Conservation (phyloP, 1,140 invertebrate species). For the Telenomus remus region DNA sequence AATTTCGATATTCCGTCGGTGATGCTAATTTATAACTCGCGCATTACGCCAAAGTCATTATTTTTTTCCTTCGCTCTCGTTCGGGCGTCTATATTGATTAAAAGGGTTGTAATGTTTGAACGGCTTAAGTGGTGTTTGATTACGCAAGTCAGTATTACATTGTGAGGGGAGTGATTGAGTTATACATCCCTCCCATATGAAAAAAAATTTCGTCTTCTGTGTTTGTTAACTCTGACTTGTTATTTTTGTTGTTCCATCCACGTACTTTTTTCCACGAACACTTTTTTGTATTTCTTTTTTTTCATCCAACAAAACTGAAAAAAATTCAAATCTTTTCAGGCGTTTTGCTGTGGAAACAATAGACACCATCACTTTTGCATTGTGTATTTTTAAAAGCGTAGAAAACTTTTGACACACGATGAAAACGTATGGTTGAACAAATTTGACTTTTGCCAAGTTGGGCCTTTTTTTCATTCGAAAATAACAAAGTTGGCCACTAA, state of each 20-base stretch:
- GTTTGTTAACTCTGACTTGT: conserved; percentile 19
- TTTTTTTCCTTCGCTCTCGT: conserved; percentile 4
- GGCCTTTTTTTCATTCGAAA: conserved; percentile 16
- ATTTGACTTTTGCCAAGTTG: neutral
- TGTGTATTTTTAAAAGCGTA: too few relatives aligned
- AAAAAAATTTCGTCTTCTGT: conserved; percentile 17
- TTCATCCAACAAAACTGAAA: too few relatives aligned
- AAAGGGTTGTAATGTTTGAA: conserved; percentile 36
- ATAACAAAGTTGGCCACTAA: conserved; percentile 12
- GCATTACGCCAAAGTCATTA: conserved; percentile 22
- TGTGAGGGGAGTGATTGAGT: conserved; percentile 32
- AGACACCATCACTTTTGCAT: too few relatives aligned
- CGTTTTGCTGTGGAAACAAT: too few relatives aligned
- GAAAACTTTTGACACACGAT: too few relatives aligned
- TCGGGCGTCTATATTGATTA: conserved; percentile 27
- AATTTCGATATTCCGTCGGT: conserved; percentile 38
- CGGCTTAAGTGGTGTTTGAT: conserved; percentile 27
- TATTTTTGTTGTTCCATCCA: conserved; percentile 8
- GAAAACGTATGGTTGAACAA: neutral
- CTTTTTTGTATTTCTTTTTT: too few relatives aligned
- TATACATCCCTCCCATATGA: conserved; percentile 18
- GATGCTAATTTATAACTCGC: conserved; percentile 49
- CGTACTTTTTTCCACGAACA: conserved; percentile 18
- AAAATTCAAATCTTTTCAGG: too few relatives aligned
- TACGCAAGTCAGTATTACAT: conserved; percentile 50